These are phyloP conservation scores for Pycnonotus jocosus DNA, from an alignment of 2,113 vertebrate genomes.

Conservation along the genomic window DNA sequence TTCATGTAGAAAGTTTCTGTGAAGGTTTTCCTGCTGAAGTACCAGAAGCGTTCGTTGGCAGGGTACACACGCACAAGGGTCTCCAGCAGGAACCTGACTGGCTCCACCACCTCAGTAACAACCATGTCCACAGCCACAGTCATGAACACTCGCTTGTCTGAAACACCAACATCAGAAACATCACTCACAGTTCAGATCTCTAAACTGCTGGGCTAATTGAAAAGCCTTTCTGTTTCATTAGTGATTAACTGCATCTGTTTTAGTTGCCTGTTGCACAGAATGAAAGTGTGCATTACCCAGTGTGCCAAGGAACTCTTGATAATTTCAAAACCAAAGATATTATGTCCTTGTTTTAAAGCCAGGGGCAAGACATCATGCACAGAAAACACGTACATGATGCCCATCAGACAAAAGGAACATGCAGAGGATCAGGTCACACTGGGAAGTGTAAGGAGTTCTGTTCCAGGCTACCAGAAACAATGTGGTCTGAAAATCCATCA, in stretches of 20 bases:
- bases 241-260: not conserved
- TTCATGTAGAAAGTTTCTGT: conserved; percentile 93
- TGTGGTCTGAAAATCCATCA: not conserved
- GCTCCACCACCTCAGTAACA: conserved; percentile 92
- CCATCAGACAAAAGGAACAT: not conserved
- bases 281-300: not conserved
- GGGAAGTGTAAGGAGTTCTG: not conserved
- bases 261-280: rapidly evolving
- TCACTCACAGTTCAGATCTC: not conserved
- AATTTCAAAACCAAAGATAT: not conserved
- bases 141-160: conserved; percentile 94
- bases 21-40: conserved; percentile 96
- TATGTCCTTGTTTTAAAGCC: not conserved
- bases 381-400: rapidly evolving
- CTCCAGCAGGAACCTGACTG: conserved; percentile 92
- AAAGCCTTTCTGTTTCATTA: not conserved
- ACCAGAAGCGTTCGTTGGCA: conserved; percentile 96
- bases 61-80: conserved; percentile 89
- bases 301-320: not conserved
- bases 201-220: rapidly evolving
- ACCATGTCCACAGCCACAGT: conserved; percentile 97
- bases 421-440: not conserved
- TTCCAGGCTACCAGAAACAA: not conserved
- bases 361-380: not conserved
- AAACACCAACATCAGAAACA: not conserved